These are phyloP conservation scores for Nomada hirtipes DNA, from an alignment of 2,888 invertebrate genomes.

Conservation along the genomic window DNA sequence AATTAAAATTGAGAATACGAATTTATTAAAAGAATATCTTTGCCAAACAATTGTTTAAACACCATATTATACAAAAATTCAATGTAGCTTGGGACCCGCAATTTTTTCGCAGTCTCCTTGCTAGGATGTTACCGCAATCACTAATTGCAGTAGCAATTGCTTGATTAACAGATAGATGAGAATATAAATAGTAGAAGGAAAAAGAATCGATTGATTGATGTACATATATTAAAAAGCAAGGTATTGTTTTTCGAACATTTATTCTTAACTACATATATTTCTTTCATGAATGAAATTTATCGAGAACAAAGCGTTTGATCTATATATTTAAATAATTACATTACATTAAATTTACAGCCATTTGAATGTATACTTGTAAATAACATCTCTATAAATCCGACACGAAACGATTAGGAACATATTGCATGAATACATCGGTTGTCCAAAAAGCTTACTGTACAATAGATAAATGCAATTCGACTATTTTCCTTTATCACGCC, in stretches of 20 bases:
- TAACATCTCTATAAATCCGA: constrained; percentile 20
- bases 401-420: constrained; percentile 30
- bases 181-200: constrained; percentile 3
- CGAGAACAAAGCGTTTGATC: constrained; percentile 19
- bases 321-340: constrained; percentile 27
- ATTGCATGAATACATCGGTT: constrained; percentile 6
- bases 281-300: constrained; percentile 14
- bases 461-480: constrained; percentile 13
- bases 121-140: too few species aligned
- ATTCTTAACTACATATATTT: constrained; percentile 42
- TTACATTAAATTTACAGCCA: constrained; percentile 29
- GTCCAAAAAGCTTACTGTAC: constrained; percentile 26
- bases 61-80: too few species aligned
- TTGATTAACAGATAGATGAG: background rate
- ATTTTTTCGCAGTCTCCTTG: too few species aligned
- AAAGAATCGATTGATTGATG: background rate
- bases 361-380: constrained; percentile 13
- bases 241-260: constrained; percentile 35
- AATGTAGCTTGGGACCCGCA: too few species aligned
- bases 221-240: background rate
- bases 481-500: background rate
- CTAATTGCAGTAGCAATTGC: background rate
- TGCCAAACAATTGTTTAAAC: too few species aligned
- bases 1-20: too few species aligned
- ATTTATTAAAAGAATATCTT: too few species aligned